A percentile compares a stretch with the other conserved stretches of the same genome.
These are phyloP conservation scores for Axis porcinus DNA, from an alignment of 2,113 vertebrate species.

Conservation along the genomic window DNA sequence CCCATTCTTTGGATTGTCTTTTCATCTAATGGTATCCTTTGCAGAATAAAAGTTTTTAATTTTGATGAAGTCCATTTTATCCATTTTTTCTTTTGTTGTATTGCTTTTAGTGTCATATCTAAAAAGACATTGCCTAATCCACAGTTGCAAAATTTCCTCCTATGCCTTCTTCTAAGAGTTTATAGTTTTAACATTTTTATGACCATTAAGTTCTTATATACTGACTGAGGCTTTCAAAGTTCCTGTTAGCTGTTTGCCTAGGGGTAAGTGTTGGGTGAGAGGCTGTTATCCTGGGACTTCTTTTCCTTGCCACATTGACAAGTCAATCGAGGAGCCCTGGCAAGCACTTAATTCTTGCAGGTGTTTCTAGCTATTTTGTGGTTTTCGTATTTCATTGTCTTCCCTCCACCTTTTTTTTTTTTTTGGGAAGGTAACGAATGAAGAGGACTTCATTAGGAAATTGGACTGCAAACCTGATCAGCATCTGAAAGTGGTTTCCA, in stretches of 20 bases:
- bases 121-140: background rate
- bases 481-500: slow-evolving; percentile 97
- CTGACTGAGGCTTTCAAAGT: background rate
- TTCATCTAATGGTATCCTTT: background rate
- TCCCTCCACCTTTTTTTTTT: background rate
- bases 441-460: slow-evolving; percentile 92
- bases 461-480: slow-evolving; percentile 92
- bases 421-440: slow-evolving; percentile 88
- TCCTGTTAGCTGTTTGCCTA: background rate
- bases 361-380: background rate
- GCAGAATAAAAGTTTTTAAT: background rate
- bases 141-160: background rate
- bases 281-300: background rate
- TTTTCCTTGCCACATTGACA: background rate
- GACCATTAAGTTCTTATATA: background rate
- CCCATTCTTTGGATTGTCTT: background rate
- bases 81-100: background rate
- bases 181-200: background rate
- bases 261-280: background rate
- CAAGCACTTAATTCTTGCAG: background rate
- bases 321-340: background rate
- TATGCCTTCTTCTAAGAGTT: background rate
- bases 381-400: slow-evolving; percentile 26
- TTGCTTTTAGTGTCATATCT: background rate
- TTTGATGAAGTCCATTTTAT: background rate